phyloP scores from a whole-genome alignment of 2,888 invertebrate genomes.

The Aphrophora alni region DNA sequence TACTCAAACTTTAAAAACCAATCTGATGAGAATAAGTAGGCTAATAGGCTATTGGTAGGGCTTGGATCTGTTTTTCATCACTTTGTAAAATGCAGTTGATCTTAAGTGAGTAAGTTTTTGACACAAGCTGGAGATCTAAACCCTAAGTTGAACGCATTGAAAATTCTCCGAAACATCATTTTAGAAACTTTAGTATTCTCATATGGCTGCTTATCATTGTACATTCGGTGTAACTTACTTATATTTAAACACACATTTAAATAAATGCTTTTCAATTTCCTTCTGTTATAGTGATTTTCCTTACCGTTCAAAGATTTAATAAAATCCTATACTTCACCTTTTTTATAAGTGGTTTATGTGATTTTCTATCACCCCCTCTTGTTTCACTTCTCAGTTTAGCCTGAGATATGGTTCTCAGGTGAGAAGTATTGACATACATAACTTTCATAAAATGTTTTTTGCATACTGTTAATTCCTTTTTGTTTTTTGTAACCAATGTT shows the following conservation, averaged over 20 bases:
- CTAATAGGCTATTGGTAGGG: neutral
- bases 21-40: neutral
- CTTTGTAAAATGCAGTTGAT: constrained; percentile 3
- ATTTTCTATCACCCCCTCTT: too few species aligned
- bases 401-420: neutral
- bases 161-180: constrained; percentile 9
- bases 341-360: too few species aligned
- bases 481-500: neutral
- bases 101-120: neutral
- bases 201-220: neutral
- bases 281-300: constrained; percentile 7
- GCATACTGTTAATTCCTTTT: neutral
- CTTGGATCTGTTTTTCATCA: constrained; percentile 4
- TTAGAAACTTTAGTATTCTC: neutral
- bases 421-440: neutral
- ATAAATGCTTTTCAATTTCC: constrained; percentile 15
- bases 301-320: neutral
- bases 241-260: neutral
- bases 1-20: neutral
- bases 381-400: neutral
- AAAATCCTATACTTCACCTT: too few species aligned
- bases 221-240: constrained; percentile 10
- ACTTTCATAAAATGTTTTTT: neutral
- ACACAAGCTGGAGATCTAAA: constrained; percentile 9
- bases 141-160: neutral